Base-by-base conservation (phyloP, 2,113 vertebrate species). In the Anolis sagrei region DNA sequence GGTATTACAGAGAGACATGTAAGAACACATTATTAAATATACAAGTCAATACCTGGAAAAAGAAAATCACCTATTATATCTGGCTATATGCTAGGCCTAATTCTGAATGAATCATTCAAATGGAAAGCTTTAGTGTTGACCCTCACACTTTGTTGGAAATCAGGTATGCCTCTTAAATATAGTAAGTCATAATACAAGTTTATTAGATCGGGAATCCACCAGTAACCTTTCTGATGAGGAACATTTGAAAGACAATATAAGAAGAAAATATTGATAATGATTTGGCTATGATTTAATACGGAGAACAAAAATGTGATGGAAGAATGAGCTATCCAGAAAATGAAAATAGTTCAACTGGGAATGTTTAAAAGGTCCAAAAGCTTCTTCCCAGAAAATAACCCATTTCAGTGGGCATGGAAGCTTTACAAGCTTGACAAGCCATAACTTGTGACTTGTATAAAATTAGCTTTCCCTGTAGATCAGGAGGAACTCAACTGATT, bases 201-300 rank as follows among this genome's bases (percentile, higher is more conserved):
- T 84, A 76, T 54, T 77, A 84, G 48, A 64, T 84, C 62, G 54
- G 25, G 36, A 84, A 84, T 32, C n/a, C 23, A 84, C 23, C 23
- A 54, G 62, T 64, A 32, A 69, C 62, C 18, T 69, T 77, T 84
- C 29, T 23, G 36, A 77, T 25, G 36, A 54, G 83, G 32, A n/a
- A 36, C 48, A 51, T 77, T 54, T 84, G 83, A 84, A 39, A 68
- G 75, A 69, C 74, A 84, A 84, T 74, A 75, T n/a, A 11, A 77
- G 75, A 69, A 84, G 39, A 18, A 77, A 77, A 11, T n/a, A n/a
- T 18, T 44, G 51, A 51, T 39, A 68, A 51, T 39, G 19, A 68
- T 75, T 69, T 77, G 62, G 9, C 14, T 49, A 48, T 54, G 23
- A 54, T 81, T 81, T 54, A 81, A 81, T 44, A 54, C 25, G 23